These are phyloP conservation scores for Pseudolycoriella hygida DNA, from an alignment of 2,888 invertebrate genomes.

Conservation along the genomic window DNA sequence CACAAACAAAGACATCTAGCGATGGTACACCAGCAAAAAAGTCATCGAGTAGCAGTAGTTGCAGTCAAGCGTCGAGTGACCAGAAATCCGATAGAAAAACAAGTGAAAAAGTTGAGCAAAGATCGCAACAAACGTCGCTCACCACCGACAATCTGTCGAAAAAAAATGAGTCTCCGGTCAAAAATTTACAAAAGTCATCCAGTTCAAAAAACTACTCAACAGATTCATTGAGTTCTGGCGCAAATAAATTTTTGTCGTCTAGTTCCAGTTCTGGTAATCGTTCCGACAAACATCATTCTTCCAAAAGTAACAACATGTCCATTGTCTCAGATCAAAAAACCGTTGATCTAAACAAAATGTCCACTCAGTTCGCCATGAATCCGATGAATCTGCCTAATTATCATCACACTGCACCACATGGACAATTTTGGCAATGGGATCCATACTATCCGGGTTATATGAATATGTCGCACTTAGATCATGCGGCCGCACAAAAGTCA, in stretches of 20 bases:
- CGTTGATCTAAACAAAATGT: conserved; percentile 35
- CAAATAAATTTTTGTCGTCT: background rate
- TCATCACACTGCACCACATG: conserved; percentile 34
- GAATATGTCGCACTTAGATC: conserved; percentile 38
- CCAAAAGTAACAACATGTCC: conserved; percentile 1
- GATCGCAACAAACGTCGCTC: background rate
- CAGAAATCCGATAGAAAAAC: conserved; percentile 1
- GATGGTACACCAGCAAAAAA: background rate
- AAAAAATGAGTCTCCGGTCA: conserved; percentile 4
- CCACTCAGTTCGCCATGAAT: conserved; percentile 44
- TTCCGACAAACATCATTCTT: conserved; percentile 2
- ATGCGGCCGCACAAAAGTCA: conserved; percentile 35
- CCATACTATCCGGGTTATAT: conserved; percentile 36
- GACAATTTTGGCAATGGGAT: conserved; percentile 49
- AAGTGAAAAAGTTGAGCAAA: background rate
- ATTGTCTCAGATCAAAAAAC: conserved; percentile 11
- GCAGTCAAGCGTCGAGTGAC: background rate
- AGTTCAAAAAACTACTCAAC: conserved; percentile 4
- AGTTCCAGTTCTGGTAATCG: background rate
- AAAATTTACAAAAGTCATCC: conserved; percentile 2
- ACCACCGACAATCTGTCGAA: background rate
- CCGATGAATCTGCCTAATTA: conserved; percentile 41
- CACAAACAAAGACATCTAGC: conserved; percentile 1
- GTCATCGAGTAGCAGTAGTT: conserved; percentile 2
- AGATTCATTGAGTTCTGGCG: background rate